Percentiles rank a stretch among this genome's conserved stretches.
Conservation (phyloP, 2,888 invertebrate genomes). For the Galeruca laticollis region DNA sequence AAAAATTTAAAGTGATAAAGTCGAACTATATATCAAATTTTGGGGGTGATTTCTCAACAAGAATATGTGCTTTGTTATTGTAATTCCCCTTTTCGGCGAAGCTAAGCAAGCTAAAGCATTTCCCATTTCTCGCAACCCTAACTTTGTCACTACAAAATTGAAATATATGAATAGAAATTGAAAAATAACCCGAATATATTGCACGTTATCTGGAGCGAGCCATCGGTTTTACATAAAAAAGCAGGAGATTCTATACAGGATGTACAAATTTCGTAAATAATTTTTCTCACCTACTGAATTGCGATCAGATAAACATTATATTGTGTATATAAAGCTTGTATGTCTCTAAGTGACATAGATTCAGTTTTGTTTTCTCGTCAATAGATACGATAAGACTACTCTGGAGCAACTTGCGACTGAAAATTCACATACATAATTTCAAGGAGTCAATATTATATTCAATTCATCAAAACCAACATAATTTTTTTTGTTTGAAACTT, state of each 20-base stretch:
- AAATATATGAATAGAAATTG: constrained; percentile 46
- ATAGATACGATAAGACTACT: too few species aligned
- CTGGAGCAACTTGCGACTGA: too few species aligned
- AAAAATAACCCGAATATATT: constrained; percentile 44
- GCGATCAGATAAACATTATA: constrained; percentile 10
- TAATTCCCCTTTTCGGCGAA: constrained; percentile 41
- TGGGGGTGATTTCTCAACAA: constrained; percentile 42
- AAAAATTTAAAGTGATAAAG: constrained; percentile 34
- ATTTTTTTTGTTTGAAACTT: too few species aligned
- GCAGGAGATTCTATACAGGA: constrained; percentile 8
- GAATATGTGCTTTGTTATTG: constrained; percentile 45
- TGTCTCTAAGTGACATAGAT: not conserved
- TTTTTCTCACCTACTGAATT: constrained; percentile 4
- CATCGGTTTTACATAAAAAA: constrained; percentile 34
- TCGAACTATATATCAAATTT: constrained; percentile 34
- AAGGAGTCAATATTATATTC: too few species aligned
- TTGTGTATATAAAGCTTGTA: not conserved
- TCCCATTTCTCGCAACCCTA: constrained; percentile 44
- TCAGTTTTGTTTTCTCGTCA: too few species aligned
- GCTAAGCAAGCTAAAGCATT: constrained; percentile 42
- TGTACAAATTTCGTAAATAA: constrained; percentile 11
- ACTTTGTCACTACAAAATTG: constrained; percentile 45
- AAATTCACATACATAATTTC: too few species aligned
- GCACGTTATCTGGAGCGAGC: constrained; percentile 36
- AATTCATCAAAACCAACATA: too few species aligned